Percentiles rank a stretch among this genome's conserved stretches.
phyloP scores from a whole-genome alignment of 2,797 vertebrate species.

The Typhlichthys eigenmanni region DNA sequence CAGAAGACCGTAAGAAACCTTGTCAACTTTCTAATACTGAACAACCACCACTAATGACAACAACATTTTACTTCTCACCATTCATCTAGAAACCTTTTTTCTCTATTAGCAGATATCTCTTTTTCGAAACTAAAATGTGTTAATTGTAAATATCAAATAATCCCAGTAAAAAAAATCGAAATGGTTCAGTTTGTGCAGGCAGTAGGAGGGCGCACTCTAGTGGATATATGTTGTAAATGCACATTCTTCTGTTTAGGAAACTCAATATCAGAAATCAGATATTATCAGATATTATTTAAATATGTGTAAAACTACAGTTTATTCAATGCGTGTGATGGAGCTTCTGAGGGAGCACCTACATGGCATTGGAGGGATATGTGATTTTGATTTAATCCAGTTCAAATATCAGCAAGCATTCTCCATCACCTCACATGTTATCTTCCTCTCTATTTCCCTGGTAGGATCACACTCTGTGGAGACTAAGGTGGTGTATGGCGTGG shows the following conservation, averaged over 20 bases:
- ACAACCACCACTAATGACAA: neutral
- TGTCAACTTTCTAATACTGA: constrained; percentile 5
- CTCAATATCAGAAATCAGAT: neutral
- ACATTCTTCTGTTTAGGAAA: neutral
- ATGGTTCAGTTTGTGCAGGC: neutral
- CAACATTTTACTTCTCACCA: neutral
- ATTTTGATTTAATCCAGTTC: too few species aligned
- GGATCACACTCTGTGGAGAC: constrained; percentile 51
- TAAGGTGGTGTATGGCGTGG: constrained; percentile 79
- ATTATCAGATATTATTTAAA: neutral
- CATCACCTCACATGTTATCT: too few species aligned
- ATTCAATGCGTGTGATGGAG: neutral
- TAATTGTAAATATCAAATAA: too few species aligned
- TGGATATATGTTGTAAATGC: neutral
- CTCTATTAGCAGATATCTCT: too few species aligned
- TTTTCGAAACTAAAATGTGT: too few species aligned
- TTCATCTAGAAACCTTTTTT: too few species aligned
- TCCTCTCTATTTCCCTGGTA: constrained; percentile 30
- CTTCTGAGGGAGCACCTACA: too few species aligned
- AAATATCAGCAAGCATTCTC: too few species aligned
- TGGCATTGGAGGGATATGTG: too few species aligned
- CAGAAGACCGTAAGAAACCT: constrained; percentile 73
- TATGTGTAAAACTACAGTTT: neutral
- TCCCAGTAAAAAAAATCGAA: neutral
- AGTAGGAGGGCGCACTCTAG: constrained; percentile 14